phyloP scores from a whole-genome alignment of 2,113 vertebrate genomes.

The Sebastes schlegelii region DNA sequence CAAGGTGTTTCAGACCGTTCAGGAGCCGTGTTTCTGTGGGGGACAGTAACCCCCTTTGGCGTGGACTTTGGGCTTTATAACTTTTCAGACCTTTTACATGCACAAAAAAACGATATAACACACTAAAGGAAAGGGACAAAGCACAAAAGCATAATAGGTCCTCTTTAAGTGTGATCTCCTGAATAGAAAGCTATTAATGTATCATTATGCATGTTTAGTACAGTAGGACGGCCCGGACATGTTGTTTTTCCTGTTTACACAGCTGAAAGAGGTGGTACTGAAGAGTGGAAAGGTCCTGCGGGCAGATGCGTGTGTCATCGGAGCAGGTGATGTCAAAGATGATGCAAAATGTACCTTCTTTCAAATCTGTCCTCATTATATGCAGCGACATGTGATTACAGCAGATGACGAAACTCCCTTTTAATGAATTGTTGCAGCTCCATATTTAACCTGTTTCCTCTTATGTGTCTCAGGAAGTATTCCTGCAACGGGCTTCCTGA shows the following conservation, averaged over 20 bases:
- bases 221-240: background rate
- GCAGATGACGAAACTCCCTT: background rate
- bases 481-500: slow-evolving; percentile 93
- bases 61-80: too few relatives aligned
- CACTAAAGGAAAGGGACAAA: too few relatives aligned
- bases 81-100: too few relatives aligned
- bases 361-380: background rate
- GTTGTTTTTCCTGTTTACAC: slow-evolving; percentile 43
- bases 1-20: too few relatives aligned
- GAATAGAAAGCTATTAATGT: background rate
- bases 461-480: slow-evolving; percentile 84
- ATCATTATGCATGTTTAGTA: background rate
- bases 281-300: slow-evolving; percentile 97
- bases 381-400: background rate
- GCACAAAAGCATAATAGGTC: too few relatives aligned
- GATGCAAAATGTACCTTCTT: background rate
- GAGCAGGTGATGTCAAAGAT: slow-evolving; percentile 87
- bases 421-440: background rate
- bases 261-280: slow-evolving; percentile 98
- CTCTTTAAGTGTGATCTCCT: too few relatives aligned
- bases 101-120: too few relatives aligned
- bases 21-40: too few relatives aligned
- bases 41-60: too few relatives aligned
- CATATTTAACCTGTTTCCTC: background rate
- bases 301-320: slow-evolving; percentile 95